Conservation (phyloP, 2,888 invertebrate genomes). For the Eristalinus sepulchralis region DNA sequence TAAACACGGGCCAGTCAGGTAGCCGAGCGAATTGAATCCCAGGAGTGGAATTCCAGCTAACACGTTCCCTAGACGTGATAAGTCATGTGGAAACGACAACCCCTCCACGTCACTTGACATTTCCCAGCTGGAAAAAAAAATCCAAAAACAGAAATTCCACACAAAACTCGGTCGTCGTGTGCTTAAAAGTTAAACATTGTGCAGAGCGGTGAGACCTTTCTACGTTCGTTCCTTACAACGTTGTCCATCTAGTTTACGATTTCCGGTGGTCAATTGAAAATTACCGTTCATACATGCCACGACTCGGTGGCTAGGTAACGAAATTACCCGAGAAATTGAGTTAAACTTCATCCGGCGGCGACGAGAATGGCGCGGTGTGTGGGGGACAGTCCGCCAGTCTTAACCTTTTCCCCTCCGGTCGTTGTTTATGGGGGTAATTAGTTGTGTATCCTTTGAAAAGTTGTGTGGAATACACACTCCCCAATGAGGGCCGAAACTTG, state of each 20-base stretch:
- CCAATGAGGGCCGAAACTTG: background rate
- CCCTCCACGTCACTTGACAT: background rate
- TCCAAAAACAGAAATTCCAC: background rate
- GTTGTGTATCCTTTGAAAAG: background rate
- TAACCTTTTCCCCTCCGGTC: background rate
- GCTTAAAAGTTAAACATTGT: background rate
- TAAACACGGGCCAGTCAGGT: background rate
- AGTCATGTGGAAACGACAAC: background rate
- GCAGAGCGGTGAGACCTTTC: background rate
- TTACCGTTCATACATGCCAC: background rate
- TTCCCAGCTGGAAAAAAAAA: background rate
- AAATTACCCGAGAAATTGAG: slow-evolving; percentile 1
- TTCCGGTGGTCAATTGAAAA: slow-evolving; percentile 2
- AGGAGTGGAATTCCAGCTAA: background rate
- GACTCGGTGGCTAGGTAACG: background rate
- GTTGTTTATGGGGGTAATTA: background rate
- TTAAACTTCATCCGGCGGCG: background rate
- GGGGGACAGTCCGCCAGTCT: background rate
- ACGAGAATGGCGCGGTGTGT: too few species aligned
- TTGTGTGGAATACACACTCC: background rate
- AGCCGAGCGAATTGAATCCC: background rate
- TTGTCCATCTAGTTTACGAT: background rate
- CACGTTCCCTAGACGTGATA: background rate
- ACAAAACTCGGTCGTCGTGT: background rate
- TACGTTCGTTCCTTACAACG: background rate